Evolutionary conservation across 2,797 vertebrate species (phyloP).

Genomic region (Nyctalus aviator): DNA sequence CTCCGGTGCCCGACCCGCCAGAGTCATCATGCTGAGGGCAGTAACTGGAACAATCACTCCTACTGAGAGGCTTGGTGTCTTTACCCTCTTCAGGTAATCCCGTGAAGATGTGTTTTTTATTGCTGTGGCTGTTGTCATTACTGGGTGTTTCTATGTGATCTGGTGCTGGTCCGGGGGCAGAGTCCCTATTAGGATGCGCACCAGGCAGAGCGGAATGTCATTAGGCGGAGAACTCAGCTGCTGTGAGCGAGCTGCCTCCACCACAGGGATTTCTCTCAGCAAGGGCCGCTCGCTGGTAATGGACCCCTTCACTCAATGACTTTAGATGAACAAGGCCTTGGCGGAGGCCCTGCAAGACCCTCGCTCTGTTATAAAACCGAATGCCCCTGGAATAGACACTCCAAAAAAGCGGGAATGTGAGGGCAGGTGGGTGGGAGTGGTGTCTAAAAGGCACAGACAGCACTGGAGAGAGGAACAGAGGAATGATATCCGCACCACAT

Average conservation of each 20-base stretch:
- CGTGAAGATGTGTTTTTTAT: conserved; percentile 17
- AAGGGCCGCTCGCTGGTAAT: not conserved
- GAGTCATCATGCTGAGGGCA: not conserved
- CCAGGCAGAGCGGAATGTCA: conserved; percentile 54
- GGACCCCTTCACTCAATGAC: conserved; percentile 21
- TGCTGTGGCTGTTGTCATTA: not conserved
- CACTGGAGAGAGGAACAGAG: not conserved
- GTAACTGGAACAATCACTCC: not conserved
- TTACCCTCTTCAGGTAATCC: conserved; percentile 39
- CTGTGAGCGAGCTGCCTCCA: not conserved
- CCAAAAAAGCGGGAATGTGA: not conserved
- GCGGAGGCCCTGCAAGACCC: conserved; percentile 23
- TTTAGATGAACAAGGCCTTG: conserved; percentile 50
- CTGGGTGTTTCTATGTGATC: not conserved
- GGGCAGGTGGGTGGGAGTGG: not conserved
- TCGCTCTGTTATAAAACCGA: conserved; percentile 11
- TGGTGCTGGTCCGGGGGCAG: conserved; percentile 19
- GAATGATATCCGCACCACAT: not conserved
- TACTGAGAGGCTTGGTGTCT: not conserved
- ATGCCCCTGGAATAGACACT: not conserved
- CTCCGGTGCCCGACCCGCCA: not conserved
- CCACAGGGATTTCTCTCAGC: not conserved
- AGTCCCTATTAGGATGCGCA: not conserved
- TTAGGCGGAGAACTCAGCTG: not conserved
- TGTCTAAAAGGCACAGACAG: not conserved